A percentile compares a stretch with the other conserved stretches of the same genome.
Evolutionary conservation across 2,113 vertebrate genomes (phyloP).

Genomic region (Fulica atra): DNA sequence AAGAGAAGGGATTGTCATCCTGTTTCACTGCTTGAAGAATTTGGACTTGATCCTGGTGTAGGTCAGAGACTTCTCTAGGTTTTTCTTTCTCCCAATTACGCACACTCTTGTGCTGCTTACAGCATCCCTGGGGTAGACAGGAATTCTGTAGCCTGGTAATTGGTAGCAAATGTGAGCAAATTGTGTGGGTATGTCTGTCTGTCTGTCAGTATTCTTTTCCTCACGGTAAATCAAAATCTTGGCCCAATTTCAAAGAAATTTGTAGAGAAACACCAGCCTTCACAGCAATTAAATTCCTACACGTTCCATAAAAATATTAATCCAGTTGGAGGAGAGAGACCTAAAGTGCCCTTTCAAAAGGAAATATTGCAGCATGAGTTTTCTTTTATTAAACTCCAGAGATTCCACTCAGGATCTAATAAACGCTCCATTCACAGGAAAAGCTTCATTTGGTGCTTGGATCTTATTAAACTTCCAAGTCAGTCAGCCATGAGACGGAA

Average conservation of each 20-base stretch:
- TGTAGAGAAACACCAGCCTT: neutral
- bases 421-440: conserved; percentile 35
- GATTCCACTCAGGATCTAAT: conserved; percentile 45
- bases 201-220: neutral
- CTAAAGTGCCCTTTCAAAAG: conserved; percentile 49
- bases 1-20: neutral
- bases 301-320: conserved; percentile 26
- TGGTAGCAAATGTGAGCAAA: neutral
- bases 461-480: conserved; percentile 56
- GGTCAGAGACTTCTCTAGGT: neutral
- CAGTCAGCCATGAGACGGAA: conserved; percentile 31
- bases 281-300: conserved; percentile 23
- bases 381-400: conserved; percentile 64
- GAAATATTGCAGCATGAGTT: conserved; percentile 42
- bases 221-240: neutral
- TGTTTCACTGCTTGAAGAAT: neutral
- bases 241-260: neutral
- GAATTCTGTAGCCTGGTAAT: neutral
- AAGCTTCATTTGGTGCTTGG: conserved; percentile 41
- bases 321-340: conserved; percentile 20
- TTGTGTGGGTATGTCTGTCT: neutral
- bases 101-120: neutral
- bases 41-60: neutral
- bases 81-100: neutral
- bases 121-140: neutral